A percentile compares a stretch with the other conserved stretches of the same genome.
Conservation (phyloP, 2,797 vertebrate species). For the Anguilla obscura region DNA sequence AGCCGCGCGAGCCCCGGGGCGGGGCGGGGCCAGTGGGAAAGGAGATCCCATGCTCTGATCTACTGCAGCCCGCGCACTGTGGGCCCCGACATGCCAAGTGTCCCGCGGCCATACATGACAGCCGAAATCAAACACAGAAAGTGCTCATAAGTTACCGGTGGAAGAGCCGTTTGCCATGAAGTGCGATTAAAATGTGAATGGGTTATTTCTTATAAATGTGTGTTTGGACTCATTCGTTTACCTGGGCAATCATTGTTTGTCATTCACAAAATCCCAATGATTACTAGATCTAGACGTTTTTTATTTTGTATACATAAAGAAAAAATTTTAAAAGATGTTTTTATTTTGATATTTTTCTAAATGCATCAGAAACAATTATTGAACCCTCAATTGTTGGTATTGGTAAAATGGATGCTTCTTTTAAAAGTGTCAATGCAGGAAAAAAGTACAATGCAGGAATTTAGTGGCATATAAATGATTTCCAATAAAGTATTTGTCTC, state of each 20-base stretch:
- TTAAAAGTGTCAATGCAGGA: background rate
- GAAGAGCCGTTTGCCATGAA: background rate
- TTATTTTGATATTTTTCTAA: background rate
- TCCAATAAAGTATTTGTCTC: background rate
- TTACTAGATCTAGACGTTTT: background rate
- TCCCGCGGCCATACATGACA: background rate
- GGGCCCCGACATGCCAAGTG: background rate
- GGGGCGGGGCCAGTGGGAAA: background rate
- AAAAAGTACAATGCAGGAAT: background rate
- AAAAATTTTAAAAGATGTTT: no score
- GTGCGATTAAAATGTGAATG: background rate
- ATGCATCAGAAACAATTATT: background rate
- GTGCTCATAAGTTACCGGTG: background rate
- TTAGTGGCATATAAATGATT: background rate
- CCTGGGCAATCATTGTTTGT: background rate
- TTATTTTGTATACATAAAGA: no score
- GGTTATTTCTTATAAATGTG: background rate
- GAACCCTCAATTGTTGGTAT: background rate
- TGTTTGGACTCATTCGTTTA: background rate
- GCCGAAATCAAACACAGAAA: background rate
- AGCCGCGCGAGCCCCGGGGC: background rate
- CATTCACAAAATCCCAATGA: background rate
- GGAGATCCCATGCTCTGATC: constrained; percentile 23
- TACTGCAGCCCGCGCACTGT: background rate
- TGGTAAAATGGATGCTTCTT: background rate